Evolutionary conservation across 2,113 vertebrate genomes (phyloP).

Genomic region (Grantiella picta): DNA sequence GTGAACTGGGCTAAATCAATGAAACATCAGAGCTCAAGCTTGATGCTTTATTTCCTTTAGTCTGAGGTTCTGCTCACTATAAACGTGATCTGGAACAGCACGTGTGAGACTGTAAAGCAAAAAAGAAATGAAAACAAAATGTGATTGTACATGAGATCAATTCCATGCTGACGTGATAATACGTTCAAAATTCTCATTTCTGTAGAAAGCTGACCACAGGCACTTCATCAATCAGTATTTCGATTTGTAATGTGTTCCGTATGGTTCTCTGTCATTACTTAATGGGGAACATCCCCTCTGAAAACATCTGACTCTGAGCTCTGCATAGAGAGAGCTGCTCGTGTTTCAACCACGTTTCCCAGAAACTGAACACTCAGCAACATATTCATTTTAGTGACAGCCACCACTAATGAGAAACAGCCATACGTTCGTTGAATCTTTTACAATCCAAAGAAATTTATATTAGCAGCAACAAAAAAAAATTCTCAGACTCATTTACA

Average conservation of each 20-base stretch:
- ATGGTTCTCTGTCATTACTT: slow-evolving; percentile 69
- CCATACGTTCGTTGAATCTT: not conserved
- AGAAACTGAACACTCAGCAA: slow-evolving; percentile 74
- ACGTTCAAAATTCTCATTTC: slow-evolving; percentile 69
- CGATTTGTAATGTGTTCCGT: slow-evolving; percentile 68
- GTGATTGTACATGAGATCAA: slow-evolving; percentile 55
- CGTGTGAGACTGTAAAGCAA: slow-evolving; percentile 14
- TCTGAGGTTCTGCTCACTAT: not conserved
- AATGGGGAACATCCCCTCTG: slow-evolving; percentile 69
- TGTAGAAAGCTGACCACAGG: slow-evolving; percentile 72
- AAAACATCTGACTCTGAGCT: slow-evolving; percentile 62
- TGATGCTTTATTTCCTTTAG: slow-evolving; percentile 32
- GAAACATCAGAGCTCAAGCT: slow-evolving; percentile 34
- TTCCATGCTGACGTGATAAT: slow-evolving; percentile 69
- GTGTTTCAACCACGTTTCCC: slow-evolving; percentile 70
- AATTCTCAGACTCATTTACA: not conserved
- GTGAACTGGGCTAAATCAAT: slow-evolving; percentile 44
- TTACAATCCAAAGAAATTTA: slow-evolving; percentile 43
- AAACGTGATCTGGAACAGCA: slow-evolving; percentile 49
- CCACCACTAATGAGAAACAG: slow-evolving; percentile 72
- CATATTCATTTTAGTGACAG: slow-evolving; percentile 71
- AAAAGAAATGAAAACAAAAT: slow-evolving; percentile 62
- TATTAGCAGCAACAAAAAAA: not conserved
- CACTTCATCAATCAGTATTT: slow-evolving; percentile 74
- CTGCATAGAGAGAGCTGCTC: slow-evolving; percentile 49